Base-by-base conservation (phyloP, 2,888 invertebrate species). In the Amphipoea lucens region DNA sequence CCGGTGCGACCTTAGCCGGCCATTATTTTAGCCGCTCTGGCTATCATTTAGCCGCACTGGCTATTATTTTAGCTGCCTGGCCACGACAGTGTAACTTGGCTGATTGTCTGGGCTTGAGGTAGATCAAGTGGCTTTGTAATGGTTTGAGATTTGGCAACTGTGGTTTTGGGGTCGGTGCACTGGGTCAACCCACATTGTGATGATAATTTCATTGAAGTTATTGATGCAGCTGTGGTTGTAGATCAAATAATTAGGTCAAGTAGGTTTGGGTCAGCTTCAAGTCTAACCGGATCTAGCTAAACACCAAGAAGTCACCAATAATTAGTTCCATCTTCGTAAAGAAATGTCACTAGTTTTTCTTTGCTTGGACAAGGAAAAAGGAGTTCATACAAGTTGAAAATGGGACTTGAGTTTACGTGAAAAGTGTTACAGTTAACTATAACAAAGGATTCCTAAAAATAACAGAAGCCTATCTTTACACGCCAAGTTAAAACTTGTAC, bases 61-160 rank as follows among this genome's bases (percentile, higher is more conserved):
- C 78, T 74, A 74, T 74, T 68, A 81, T 66, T 48, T 68, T 36
- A 68, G 36, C 68, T 36, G 45, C 23, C 69, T 42, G 71, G 73
- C 78, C 48, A 66, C 81, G 81, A 74, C 71, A 68, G 62, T 76
- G 78, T 79, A 75, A 81, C 72, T 89, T 75, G 71, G 68, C 66
- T 78, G 75, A 87, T 85, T 83, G 79, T 89, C 74, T 85, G 81
- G 29, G 36, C 48, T 74, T 73, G 60, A 68, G 71, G 70, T 71
- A 71, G 70, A 87, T 87, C 77, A 81, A 82, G 82, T 71, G 72
- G 62, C n/a, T 69, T 71, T 57, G 40, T 81, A 45, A 48, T 23
- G 29, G 71, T 11, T 57, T 23, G 14, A 51, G 45, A 63, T 86
- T 86, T 86, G 72, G 73, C 54, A 66, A n/a, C 73, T 73, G 68